Conservation (phyloP, 2,888 invertebrate species). For the Hoplodrina ambigua region DNA sequence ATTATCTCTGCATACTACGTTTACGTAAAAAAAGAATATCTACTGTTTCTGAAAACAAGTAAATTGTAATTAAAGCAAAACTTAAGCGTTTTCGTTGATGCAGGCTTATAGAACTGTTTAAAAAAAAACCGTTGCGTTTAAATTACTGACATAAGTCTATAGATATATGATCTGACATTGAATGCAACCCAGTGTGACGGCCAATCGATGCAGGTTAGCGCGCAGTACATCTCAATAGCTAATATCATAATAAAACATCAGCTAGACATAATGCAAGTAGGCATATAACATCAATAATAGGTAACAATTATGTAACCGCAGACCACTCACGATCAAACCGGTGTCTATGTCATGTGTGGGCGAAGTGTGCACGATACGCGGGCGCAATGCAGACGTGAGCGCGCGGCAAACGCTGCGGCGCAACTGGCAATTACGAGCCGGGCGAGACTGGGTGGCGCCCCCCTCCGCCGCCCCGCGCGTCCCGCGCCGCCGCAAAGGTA, state of each 20-base stretch:
- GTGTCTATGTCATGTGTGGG: slow-evolving; percentile 78
- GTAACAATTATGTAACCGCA: slow-evolving; percentile 78
- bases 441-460: slow-evolving; percentile 71
- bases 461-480: slow-evolving; percentile 44
- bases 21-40: too few relatives aligned
- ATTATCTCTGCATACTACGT: too few relatives aligned
- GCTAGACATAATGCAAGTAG: slow-evolving; percentile 35
- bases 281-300: slow-evolving; percentile 47
- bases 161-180: slow-evolving; percentile 52
- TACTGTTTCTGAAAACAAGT: not conserved
- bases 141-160: slow-evolving; percentile 21
- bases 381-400: slow-evolving; percentile 73
- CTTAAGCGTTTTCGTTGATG: not conserved
- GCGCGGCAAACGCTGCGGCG: slow-evolving; percentile 83
- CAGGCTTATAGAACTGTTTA: not conserved
- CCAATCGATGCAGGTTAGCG: slow-evolving; percentile 56
- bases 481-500: slow-evolving; percentile 72
- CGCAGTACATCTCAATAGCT: slow-evolving; percentile 52
- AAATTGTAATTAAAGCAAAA: not conserved
- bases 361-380: slow-evolving; percentile 66
- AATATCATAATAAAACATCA: slow-evolving; percentile 41
- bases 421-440: slow-evolving; percentile 76
- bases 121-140: slow-evolving; percentile 7
- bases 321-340: slow-evolving; percentile 81
- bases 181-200: slow-evolving; percentile 48